Evolutionary conservation across 1,140 invertebrate species (phyloP).

Genomic region (Atta colombica): DNA sequence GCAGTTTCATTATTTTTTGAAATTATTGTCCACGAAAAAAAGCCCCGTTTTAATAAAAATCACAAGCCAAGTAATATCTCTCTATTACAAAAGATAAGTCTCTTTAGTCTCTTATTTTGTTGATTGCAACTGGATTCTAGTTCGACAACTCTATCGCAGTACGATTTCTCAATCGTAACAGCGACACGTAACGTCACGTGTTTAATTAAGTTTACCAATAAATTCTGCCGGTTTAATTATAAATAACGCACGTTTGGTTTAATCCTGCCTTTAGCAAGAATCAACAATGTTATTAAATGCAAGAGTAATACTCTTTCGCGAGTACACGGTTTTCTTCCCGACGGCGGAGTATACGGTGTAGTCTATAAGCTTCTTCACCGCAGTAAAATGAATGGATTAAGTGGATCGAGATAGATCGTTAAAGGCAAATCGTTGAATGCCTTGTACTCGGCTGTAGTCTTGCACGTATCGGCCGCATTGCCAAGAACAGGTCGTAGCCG

Average conservation of each 20-base stretch:
- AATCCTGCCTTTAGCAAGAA: constrained; percentile 43
- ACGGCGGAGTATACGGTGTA: background rate
- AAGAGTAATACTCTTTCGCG: constrained; percentile 29
- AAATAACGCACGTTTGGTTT: constrained; percentile 43
- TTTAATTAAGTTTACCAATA: constrained; percentile 38
- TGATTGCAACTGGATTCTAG: background rate
- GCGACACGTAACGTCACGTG: background rate
- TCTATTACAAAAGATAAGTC: background rate
- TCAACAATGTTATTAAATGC: constrained; percentile 49
- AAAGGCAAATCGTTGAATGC: constrained; percentile 44
- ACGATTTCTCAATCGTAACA: background rate
- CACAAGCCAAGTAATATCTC: background rate
- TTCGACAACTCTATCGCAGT: background rate
- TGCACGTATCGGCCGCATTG: constrained; percentile 1
- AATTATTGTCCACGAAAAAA: background rate
- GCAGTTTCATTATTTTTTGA: background rate
- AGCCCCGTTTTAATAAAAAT: background rate
- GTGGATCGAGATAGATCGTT: constrained; percentile 58
- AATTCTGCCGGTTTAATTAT: constrained; percentile 5
- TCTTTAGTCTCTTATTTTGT: background rate
- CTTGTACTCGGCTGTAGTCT: background rate
- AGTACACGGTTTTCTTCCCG: background rate
- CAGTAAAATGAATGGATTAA: constrained; percentile 53
- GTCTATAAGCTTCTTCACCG: background rate
- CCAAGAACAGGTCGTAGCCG: constrained; percentile 27